Percentiles rank a stretch among this genome's conserved stretches.
These are phyloP conservation scores for Probosciger aterrimus DNA, from an alignment of 2,113 vertebrate species.

Conservation along the genomic window DNA sequence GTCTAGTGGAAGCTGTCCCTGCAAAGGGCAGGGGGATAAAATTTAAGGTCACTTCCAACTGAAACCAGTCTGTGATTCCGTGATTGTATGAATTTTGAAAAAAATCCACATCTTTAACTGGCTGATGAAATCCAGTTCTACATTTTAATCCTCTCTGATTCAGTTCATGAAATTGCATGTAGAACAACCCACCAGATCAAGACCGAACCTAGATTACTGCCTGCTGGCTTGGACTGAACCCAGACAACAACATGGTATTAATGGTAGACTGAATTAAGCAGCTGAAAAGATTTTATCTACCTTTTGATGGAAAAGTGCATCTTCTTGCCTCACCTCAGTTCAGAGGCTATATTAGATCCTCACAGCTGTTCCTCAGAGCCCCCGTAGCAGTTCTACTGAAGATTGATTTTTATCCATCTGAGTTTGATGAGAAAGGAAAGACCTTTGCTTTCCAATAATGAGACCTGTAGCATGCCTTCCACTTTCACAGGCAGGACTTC, in stretches of 20 bases:
- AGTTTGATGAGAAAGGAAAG: conserved; percentile 13
- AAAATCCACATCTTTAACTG: neutral
- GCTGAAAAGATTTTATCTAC: conserved; percentile 10
- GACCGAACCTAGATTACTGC: neutral
- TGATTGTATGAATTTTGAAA: neutral
- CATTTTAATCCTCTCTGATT: neutral
- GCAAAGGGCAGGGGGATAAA: neutral
- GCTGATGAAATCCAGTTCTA: neutral
- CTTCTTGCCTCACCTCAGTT: neutral
- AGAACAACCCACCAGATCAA: neutral
- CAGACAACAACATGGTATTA: neutral
- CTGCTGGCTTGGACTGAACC: neutral
- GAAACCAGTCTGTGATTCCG: neutral
- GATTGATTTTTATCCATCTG: neutral
- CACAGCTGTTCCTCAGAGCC: neutral
- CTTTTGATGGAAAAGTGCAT: neutral
- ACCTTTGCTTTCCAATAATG: neutral
- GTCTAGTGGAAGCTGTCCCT: neutral
- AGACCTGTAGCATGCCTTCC: neutral
- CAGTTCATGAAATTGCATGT: neutral
- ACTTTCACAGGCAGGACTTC: neutral
- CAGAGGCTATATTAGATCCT: neutral
- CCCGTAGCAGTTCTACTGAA: neutral
- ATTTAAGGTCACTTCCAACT: neutral
- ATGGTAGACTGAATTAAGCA: neutral